Evolutionary conservation across 2,113 vertebrate genomes (phyloP).

Genomic region (Emydura subglobosa): DNA sequence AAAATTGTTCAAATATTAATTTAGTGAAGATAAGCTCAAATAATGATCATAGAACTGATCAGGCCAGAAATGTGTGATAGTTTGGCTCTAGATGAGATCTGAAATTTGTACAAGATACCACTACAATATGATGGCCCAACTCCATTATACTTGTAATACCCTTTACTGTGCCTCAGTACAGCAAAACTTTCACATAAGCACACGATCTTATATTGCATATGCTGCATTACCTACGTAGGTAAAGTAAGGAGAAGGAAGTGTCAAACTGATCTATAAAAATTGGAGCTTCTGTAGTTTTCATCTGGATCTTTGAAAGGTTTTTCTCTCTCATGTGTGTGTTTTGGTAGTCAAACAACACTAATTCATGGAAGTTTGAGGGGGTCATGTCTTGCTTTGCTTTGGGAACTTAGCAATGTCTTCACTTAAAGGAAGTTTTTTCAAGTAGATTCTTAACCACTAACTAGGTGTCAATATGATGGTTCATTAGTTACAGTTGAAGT

Average conservation of each 20-base stretch:
- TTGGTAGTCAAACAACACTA: not conserved
- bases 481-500: slow-evolving; percentile 32
- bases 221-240: not conserved
- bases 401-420: not conserved
- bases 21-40: not conserved
- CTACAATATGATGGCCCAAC: not conserved
- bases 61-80: not conserved
- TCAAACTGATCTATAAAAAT: not conserved
- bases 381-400: not conserved
- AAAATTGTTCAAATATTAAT: not conserved
- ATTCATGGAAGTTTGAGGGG: not conserved
- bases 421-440: not conserved
- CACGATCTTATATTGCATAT: not conserved
- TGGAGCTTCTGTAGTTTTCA: not conserved
- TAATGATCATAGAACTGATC: not conserved
- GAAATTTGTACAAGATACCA: not conserved
- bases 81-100: not conserved
- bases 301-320: not conserved
- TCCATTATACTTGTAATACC: not conserved
- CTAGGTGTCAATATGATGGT: slow-evolving; percentile 37
- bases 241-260: not conserved
- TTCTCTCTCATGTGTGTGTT: not conserved
- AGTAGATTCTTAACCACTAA: slow-evolving; percentile 15
- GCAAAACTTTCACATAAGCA: not conserved
- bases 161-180: not conserved